Evolutionary conservation across 2,113 vertebrate species (phyloP).

Genomic region (Sclerurus mexicanus): DNA sequence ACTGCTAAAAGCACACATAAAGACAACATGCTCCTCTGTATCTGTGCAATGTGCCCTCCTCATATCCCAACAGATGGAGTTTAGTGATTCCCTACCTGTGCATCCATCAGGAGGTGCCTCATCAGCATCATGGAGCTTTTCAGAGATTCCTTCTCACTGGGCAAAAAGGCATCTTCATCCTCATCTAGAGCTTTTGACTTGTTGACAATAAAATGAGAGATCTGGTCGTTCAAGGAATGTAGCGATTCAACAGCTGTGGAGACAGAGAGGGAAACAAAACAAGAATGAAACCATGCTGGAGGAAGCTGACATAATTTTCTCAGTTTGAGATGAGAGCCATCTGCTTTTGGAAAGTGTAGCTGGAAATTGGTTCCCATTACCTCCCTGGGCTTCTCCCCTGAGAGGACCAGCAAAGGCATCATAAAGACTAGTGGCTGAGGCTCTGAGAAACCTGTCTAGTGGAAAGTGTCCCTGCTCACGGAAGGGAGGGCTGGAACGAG

Average conservation of each 20-base stretch:
- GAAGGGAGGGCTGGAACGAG: not conserved
- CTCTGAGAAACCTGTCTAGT: not conserved
- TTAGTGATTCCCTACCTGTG: conserved; percentile 79
- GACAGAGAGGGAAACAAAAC: not conserved
- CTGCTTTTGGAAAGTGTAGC: not conserved
- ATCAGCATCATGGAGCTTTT: conserved; percentile 88
- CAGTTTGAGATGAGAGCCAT: not conserved
- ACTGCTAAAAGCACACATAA: not conserved
- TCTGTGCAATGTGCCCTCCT: not conserved
- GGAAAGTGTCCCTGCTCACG: not conserved
- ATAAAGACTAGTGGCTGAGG: accelerated
- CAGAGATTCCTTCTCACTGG: conserved; percentile 82
- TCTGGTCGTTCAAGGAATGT: conserved; percentile 91
- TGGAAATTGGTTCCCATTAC: not conserved
- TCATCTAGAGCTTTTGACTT: conserved; percentile 82
- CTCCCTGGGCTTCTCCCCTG: not conserved
- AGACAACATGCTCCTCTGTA: not conserved
- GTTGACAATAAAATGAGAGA: conserved; percentile 87
- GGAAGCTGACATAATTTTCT: not conserved
- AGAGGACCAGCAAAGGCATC: not conserved
- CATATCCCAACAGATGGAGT: not conserved
- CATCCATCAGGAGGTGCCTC: conserved; percentile 90
- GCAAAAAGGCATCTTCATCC: conserved; percentile 77
- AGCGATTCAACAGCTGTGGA: conserved; percentile 85
- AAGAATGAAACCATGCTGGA: not conserved